Evolutionary conservation across 2,888 invertebrate genomes (phyloP).

Genomic region (Dicranocentrus wangi): DNA sequence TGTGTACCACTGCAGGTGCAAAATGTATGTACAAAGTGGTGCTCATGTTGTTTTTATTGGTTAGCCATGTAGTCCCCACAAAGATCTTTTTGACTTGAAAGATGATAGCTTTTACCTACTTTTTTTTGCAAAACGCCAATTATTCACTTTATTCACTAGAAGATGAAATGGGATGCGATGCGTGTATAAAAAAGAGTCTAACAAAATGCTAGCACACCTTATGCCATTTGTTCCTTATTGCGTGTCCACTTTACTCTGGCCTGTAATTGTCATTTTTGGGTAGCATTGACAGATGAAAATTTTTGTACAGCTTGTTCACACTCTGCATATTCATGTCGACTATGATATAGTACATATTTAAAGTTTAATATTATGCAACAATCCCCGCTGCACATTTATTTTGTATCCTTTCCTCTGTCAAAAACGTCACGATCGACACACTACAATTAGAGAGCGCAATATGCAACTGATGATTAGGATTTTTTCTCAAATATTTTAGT

Average conservation of each 20-base stretch:
- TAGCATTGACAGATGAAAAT: too few species aligned
- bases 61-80: background rate
- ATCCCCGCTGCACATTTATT: constrained; percentile 14
- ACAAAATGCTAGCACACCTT: too few species aligned
- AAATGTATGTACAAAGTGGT: constrained; percentile 31
- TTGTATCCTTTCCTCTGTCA: constrained; percentile 42
- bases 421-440: constrained; percentile 37
- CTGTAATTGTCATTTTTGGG: too few species aligned
- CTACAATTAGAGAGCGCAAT: background rate
- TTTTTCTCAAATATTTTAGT: too few species aligned
- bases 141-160: constrained; percentile 33
- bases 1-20: constrained; percentile 14
- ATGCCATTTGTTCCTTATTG: background rate
- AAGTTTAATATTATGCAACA: constrained; percentile 26
- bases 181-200: too few species aligned
- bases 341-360: too few species aligned
- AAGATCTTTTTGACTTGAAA: constrained; percentile 42
- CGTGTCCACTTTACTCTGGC: too few species aligned
- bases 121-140: constrained; percentile 52
- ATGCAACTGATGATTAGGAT: too few species aligned
- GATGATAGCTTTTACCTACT: constrained; percentile 56
- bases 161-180: too few species aligned
- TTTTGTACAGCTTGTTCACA: background rate
- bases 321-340: too few species aligned
- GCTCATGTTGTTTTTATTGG: constrained; percentile 46